Evolutionary conservation across 2,888 invertebrate genomes (phyloP), one percentile per base, ranked within the genome.

Genomic region (Megaustenia siamemsis): DNA sequence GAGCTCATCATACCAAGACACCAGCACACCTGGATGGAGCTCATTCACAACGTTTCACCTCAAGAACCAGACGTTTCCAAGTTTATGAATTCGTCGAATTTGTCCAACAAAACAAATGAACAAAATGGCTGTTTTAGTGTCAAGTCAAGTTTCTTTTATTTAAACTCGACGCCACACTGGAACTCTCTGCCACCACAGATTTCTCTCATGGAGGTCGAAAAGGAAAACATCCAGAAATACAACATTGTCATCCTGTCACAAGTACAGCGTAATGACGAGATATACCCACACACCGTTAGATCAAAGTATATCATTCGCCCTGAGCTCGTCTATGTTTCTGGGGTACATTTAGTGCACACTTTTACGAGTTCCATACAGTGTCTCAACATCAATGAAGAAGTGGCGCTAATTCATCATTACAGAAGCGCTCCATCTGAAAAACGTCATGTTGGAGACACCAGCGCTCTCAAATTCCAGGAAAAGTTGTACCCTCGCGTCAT

Each of bases 1-100:
- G 82, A 82, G 35, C 8, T 82, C 3, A 75, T 82, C 21, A 66
- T 82, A 6, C 82, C 82, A 21, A 56, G 66, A n/a, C 28, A 66
- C 8, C 63, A 82, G 38, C 0, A 6, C 24, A 82, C 18, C 66
- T 82, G 82, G 82, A 43, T 45, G 21, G 78, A 78, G n/a, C 28
- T 78, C 6, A n/a, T 78, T 4, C 18, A 43, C 24, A 60, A 4
- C 24, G 32, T 18, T 21, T 73, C 73, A 32, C 24, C 32, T 18
- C 28, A 49, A 15, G 32, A 49, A 12, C 5, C 6, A 4, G 28
- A 73, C 32, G 18, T 73, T 49, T 49, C 32, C 32, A 10, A 5
- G 6, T 68, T 68, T 18, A 18, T 35, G 28, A 28, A 49, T 35
- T 28, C 3, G 5, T 49, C 49, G 49, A 35, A 5, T 10, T 21